Conservation (phyloP, 2,888 invertebrate species). For the Trichopoda pennipes region DNA sequence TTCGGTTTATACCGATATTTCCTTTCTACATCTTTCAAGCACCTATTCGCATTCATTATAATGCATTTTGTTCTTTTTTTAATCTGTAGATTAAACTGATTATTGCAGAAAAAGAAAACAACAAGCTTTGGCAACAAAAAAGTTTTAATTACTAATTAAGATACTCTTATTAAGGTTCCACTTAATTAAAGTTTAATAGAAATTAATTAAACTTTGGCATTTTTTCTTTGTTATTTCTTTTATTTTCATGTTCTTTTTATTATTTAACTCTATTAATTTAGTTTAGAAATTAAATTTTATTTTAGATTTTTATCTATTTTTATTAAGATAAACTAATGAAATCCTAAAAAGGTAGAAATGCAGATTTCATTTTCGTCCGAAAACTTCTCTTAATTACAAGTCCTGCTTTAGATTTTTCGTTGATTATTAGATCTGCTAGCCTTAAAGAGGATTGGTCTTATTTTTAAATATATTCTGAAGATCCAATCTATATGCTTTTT, state of each 20-base stretch:
- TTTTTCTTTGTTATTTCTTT: neutral
- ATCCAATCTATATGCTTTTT: too few relatives aligned
- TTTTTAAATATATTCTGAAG: too few relatives aligned
- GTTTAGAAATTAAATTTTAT: too few relatives aligned
- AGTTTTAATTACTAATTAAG: slow-evolving; percentile 66
- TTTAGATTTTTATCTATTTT: too few relatives aligned
- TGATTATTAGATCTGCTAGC: too few relatives aligned
- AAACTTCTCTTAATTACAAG: too few relatives aligned
- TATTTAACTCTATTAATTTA: neutral
- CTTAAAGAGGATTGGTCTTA: too few relatives aligned
- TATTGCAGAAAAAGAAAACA: slow-evolving; percentile 37
- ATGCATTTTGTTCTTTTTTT: slow-evolving; percentile 27
- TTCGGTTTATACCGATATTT: slow-evolving; percentile 3
- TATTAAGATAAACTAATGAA: too few relatives aligned
- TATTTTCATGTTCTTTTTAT: slow-evolving; percentile 2
- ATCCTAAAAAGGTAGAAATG: too few relatives aligned
- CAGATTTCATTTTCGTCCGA: too few relatives aligned
- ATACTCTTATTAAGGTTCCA: slow-evolving; percentile 54
- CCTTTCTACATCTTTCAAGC: neutral
- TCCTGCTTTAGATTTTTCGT: too few relatives aligned
- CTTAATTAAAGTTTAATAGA: slow-evolving; percentile 64
- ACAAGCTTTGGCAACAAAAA: slow-evolving; percentile 36
- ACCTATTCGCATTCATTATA: slow-evolving; percentile 38
- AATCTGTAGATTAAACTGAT: slow-evolving; percentile 44
- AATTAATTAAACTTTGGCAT: slow-evolving; percentile 64